Evolutionary conservation across 2,888 invertebrate species (phyloP), one percentile per base, ranked within the genome.

Genomic region (Dicyrtomina minuta): DNA sequence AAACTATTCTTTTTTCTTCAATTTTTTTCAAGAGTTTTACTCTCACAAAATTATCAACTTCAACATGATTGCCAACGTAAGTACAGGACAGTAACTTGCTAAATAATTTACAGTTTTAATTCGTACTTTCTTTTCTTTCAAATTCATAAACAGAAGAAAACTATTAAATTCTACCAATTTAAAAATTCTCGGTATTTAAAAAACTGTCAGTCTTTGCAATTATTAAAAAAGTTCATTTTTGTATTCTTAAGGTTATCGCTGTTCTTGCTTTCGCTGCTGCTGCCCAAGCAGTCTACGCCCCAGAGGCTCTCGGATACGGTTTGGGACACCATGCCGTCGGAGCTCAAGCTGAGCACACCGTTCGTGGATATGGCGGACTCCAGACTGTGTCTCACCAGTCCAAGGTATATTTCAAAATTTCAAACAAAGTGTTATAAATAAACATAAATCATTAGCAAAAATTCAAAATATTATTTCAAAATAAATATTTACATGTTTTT

Each of bases 341-440:
- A 61, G 51, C 61, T 46, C 61, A 70, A 53, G 68, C 65, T 61
- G 74, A 74, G 70, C 71, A 72, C 66, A 75, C 75, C 71, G 71
- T 75, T 55, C 71, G 74, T 51, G 75, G 75, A 70, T 74, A 66
- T 60, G 75, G 75, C 27, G 75, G 75, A 70, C 70, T 72, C 24
- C 68, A 62, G 56, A 44, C 66, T 49, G 66, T 72, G 60, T 68
- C 70, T 39, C 64, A 69, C 66, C 73, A 75, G 68, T 53, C 75
- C 72, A 70, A 71, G 67, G 70, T 66, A 60, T 27, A 20, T 27
- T 5, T 33, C 33, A 33, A 33, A 33, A 33, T 33, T 33, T 8
- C 3, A 33, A 33, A 33, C 33, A 33, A 33, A 33, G 58, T 24
- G 15, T 8, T 24, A n/a, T n/a, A n/a, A n/a, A n/a, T n/a, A n/a